These are phyloP conservation scores for Stenodera caucasica DNA, from an alignment of 2,888 invertebrate species.

Conservation along the genomic window DNA sequence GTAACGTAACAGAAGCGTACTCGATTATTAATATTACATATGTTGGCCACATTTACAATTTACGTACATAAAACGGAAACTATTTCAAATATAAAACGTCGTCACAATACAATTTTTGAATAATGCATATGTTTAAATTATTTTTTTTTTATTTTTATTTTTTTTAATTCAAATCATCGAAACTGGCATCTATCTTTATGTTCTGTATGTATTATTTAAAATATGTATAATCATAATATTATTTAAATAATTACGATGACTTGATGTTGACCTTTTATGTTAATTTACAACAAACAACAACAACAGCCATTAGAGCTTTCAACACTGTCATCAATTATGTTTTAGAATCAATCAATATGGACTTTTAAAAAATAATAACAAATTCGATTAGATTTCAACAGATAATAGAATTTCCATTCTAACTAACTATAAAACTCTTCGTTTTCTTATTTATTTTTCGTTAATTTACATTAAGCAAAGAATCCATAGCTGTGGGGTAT, in stretches of 20 bases:
- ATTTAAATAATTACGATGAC: constrained; percentile 10
- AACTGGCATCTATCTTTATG: not conserved
- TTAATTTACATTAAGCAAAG: not conserved
- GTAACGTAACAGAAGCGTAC: no score
- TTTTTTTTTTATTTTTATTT: not conserved
- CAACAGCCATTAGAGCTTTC: not conserved
- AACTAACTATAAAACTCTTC: no score
- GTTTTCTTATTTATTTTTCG: not conserved
- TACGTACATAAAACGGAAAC: constrained; percentile 9
- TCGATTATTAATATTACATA: no score
- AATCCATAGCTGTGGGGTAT: not conserved
- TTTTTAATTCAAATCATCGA: not conserved
- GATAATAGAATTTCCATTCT: no score
- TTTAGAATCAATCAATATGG: not conserved
- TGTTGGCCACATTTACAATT: constrained; percentile 25
- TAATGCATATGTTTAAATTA: not conserved
- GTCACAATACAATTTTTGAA: not conserved
- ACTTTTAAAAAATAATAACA: no score
- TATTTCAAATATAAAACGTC: not conserved
- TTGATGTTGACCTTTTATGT: not conserved
- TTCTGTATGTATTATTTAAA: not conserved
- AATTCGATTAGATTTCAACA: no score
- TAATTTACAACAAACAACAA: not conserved
- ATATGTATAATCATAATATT: constrained; percentile 19
- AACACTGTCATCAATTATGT: not conserved